Base-by-base conservation (phyloP, 2,888 invertebrate species). In the Pammene aurita region DNA sequence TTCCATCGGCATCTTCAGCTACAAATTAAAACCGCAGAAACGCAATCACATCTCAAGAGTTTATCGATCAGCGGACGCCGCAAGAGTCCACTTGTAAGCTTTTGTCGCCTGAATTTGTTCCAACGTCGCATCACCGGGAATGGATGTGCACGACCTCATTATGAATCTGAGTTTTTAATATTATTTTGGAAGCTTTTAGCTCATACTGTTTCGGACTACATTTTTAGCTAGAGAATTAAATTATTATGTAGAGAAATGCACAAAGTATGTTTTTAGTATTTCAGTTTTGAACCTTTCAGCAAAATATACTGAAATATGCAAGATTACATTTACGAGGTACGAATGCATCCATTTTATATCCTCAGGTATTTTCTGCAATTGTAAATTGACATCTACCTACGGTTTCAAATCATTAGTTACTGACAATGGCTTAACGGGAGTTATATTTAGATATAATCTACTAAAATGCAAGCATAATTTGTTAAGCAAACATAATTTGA, bases 41-140 rank as follows among this genome's bases (percentile, higher is more conserved):
- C 54, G 55, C 61, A 67, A 67, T 67, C 68, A 64, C 63, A 46
- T 64, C 57, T 68, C 52, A 56, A 65, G 69, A 54, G 69, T 65
- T 64, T 82, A 85, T 85, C 83, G 85, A 85, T 85, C 81, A 76
- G 74, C 70, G 71, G 74, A 76, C 72, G 73, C 72, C 71, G 73
- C 78, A 81, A 84, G 78, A 81, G 82, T 84, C 86, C 86, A 86
- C 83, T 81, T 78, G 77, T 75, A 76, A 76, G 76, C 81, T 82
- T 86, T 84, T 84, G 82, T 84, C 83, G 83, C 81, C 80, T 78
- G 77, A 78, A 81, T 80, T 79, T 76, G 74, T 78, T 79, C 77
- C 76, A 77, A 77, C 78, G 76, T 41, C 65, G 50, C 48, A 55
- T 60, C 57, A 35, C 34, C 18, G 44, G 55, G 55, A 62, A 62